These are phyloP conservation scores for Hyperoodon ampullatus DNA, from an alignment of 2,113 vertebrate species.

Conservation along the genomic window DNA sequence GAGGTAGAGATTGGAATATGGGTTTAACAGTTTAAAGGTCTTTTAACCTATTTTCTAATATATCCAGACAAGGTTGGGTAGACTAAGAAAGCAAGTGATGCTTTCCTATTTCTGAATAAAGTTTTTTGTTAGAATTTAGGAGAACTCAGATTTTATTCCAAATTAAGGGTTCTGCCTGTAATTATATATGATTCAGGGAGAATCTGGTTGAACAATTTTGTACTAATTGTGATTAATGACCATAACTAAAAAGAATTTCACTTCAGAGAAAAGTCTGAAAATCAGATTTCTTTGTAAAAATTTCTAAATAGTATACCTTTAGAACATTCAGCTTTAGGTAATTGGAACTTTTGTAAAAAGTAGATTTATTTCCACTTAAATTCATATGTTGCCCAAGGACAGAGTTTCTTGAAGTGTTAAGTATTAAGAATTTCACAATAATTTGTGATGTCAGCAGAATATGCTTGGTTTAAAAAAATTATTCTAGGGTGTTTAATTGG, in stretches of 20 bases:
- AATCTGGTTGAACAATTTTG: not conserved
- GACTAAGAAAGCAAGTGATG: not conserved
- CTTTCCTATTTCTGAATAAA: conserved; percentile 7
- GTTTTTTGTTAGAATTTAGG: not conserved
- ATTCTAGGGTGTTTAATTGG: conserved; percentile 45
- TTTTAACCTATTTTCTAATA: not conserved
- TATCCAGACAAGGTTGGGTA: not conserved
- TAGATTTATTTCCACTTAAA: not conserved
- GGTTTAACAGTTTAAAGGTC: not conserved
- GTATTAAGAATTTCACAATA: not conserved
- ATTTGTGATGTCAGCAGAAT: not conserved
- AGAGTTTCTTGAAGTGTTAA: not conserved
- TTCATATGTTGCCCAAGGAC: not conserved
- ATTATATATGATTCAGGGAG: not conserved
- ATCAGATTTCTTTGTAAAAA: not conserved
- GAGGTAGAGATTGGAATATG: not conserved
- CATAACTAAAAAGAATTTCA: not conserved
- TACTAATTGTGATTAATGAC: not conserved
- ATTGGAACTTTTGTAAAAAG: not conserved
- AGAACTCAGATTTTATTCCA: not conserved
- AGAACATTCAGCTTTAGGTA: not conserved
- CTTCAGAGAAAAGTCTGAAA: conserved; percentile 4
- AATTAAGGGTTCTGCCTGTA: not conserved
- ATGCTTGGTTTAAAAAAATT: conserved; percentile 31
- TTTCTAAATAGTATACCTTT: not conserved